A percentile compares a stretch with the other conserved stretches of the same genome.
Conservation (phyloP, 2,888 invertebrate species). For the Dysmachus trigonus region DNA sequence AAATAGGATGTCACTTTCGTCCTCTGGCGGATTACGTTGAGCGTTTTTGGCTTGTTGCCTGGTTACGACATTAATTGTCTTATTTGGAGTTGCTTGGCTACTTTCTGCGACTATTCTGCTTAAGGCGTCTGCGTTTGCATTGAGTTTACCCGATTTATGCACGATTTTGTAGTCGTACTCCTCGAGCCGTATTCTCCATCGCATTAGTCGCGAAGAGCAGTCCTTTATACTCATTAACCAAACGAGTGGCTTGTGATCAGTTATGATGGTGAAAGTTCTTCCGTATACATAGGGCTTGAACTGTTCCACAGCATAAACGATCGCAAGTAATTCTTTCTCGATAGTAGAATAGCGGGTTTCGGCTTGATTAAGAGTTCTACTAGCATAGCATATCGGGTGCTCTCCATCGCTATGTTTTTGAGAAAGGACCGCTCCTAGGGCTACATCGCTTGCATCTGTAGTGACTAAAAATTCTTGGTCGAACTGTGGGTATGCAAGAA, state of each 20-base stretch:
- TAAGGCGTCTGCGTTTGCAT: slow-evolving; percentile 48
- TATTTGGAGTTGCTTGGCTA: too few species aligned
- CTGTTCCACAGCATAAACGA: too few species aligned
- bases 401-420: background rate
- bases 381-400: background rate
- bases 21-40: too few species aligned
- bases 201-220: slow-evolving; percentile 48
- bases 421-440: background rate
- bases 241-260: background rate
- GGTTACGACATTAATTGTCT: too few species aligned
- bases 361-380: background rate
- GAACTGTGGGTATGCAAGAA: background rate
- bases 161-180: slow-evolving; percentile 13
- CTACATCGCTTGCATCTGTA: background rate
- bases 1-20: too few species aligned
- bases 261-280: background rate
- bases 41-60: too few species aligned
- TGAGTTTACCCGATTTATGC: background rate
- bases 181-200: slow-evolving; percentile 46
- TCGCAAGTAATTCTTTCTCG: background rate
- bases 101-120: background rate
- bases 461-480: background rate
- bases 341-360: background rate
- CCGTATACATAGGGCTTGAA: background rate
- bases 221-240: slow-evolving; percentile 30